A percentile compares a stretch with the other conserved stretches of the same genome.
These are phyloP conservation scores for Turritopsis rubra DNA, from an alignment of 30 jellyfish, hydroid and myxozoan genomes.

Conservation along the genomic window DNA sequence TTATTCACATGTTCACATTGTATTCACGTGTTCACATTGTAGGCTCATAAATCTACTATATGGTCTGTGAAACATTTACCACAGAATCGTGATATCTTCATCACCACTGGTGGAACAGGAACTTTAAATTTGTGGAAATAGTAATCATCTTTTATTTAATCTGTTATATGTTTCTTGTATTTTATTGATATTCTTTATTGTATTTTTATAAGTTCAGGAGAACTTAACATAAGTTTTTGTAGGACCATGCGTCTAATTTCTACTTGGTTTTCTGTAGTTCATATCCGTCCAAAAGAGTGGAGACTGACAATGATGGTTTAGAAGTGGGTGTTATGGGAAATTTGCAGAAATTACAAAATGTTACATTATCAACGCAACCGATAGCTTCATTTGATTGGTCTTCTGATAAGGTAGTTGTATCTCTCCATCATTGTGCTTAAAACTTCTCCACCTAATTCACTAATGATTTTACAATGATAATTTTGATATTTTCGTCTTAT, in stretches of 20 bases:
- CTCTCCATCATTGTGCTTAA: too few species aligned
- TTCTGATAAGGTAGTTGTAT: constrained; percentile 73
- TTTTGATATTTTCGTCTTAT: background rate
- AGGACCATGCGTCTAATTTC: too few species aligned
- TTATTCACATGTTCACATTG: too few species aligned
- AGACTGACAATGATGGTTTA: constrained; percentile 61
- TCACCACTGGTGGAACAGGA: constrained; percentile 97
- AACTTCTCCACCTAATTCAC: background rate
- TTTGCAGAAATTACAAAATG: constrained; percentile 52
- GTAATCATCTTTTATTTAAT: constrained; percentile 29
- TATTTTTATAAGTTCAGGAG: too few species aligned
- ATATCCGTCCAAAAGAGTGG: constrained; percentile 65
- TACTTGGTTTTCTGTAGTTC: too few species aligned
- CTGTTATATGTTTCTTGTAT: background rate
- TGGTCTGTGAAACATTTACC: constrained; percentile 94
- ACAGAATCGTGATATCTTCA: constrained; percentile 84
- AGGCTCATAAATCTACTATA: constrained; percentile 94
- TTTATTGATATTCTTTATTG: too few species aligned
- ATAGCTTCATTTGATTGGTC: constrained; percentile 83
- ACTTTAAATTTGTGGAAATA: constrained; percentile 81
- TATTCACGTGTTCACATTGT: background rate
- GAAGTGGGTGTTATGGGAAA: constrained; percentile 87
- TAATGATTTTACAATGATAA: background rate
- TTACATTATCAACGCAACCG: constrained; percentile 74
- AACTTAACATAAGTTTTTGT: too few species aligned